These are phyloP conservation scores for Apodemus sylvaticus DNA, from an alignment of 2,113 vertebrate species.

Conservation along the genomic window DNA sequence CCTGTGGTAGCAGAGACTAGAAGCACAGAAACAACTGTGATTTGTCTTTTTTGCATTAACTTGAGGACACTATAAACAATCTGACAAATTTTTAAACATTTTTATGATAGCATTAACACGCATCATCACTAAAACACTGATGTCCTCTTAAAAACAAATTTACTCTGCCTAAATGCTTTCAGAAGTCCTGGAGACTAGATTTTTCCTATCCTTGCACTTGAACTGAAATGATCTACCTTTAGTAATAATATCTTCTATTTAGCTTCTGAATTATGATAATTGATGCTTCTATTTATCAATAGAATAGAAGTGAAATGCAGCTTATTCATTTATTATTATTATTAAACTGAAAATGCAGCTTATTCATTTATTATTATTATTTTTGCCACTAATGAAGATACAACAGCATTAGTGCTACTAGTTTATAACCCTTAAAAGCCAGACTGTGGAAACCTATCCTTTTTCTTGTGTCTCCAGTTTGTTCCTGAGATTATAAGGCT, in stretches of 20 bases:
- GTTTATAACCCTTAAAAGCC: not conserved
- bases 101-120: not conserved
- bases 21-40: not conserved
- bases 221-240: not conserved
- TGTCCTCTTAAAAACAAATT: not conserved
- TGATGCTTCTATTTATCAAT: not conserved
- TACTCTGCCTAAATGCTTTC: not conserved
- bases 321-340: not conserved
- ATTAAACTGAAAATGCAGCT: too few relatives aligned
- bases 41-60: not conserved
- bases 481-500: not conserved
- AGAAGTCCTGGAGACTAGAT: not conserved
- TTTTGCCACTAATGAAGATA: not conserved
- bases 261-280: not conserved
- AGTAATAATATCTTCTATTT: not conserved
- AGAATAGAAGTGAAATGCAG: too few relatives aligned
- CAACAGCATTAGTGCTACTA: rapidly evolving
- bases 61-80: not conserved
- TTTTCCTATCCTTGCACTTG: not conserved
- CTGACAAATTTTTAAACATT: not conserved
- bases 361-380: too few relatives aligned
- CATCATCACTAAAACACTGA: not conserved
- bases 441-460: not conserved
- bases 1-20: not conserved
- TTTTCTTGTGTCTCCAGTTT: not conserved